Conservation (phyloP, 2,113 vertebrate species). For the Siphamia tubifer region DNA sequence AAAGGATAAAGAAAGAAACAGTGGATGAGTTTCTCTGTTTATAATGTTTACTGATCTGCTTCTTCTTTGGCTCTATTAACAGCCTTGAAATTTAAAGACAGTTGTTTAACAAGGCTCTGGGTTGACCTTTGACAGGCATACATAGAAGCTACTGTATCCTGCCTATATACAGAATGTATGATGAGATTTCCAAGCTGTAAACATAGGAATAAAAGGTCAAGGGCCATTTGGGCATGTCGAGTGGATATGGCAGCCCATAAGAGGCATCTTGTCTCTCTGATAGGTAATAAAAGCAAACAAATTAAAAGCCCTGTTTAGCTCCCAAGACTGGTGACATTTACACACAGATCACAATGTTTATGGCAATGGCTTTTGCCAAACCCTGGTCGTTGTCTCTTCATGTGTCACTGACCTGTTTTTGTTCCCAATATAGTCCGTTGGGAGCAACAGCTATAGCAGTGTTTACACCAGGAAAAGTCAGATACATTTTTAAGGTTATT, state of each 20-base stretch:
- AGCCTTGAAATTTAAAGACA: conserved; percentile 49
- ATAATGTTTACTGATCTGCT: background rate
- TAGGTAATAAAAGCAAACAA: conserved; percentile 67
- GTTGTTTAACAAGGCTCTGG: conserved; percentile 51
- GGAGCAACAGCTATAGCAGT: background rate
- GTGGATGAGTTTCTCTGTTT: conserved; percentile 6
- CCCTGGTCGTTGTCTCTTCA: conserved; percentile 27
- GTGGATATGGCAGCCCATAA: conserved; percentile 66
- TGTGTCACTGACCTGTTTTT: conserved; percentile 57
- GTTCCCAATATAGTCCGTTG: conserved; percentile 54
- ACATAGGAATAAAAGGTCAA: conserved; percentile 69
- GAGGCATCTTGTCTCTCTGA: conserved; percentile 59
- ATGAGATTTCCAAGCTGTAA: conserved; percentile 49
- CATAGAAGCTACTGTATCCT: conserved; percentile 37
- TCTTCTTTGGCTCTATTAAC: conserved; percentile 48
- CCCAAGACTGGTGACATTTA: conserved; percentile 67
- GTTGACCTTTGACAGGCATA: conserved; percentile 45
- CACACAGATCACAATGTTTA: conserved; percentile 59
- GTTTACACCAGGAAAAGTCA: conserved; percentile 31
- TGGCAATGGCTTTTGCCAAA: conserved; percentile 55
- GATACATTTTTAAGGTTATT: background rate
- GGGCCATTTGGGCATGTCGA: conserved; percentile 56
- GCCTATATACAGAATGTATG: background rate
- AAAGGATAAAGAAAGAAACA: background rate
- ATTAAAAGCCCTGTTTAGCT: conserved; percentile 59